A percentile compares a stretch with the other conserved stretches of the same genome.
These are phyloP conservation scores for Turdus rufiventris DNA, from an alignment of 2,113 vertebrate species.

Conservation along the genomic window DNA sequence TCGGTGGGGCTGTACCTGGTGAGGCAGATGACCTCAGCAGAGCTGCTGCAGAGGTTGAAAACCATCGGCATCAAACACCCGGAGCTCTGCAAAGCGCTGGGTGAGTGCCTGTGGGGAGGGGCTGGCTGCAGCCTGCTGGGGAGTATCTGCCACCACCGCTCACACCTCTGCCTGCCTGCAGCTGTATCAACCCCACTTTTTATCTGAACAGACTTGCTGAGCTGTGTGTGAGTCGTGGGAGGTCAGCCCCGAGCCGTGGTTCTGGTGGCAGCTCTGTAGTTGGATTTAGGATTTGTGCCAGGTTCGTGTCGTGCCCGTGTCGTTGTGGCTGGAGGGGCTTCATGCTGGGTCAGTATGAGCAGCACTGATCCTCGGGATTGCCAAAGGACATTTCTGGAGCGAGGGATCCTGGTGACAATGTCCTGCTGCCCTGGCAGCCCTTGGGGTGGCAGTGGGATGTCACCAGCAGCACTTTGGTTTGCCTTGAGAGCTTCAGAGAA, in stretches of 20 bases:
- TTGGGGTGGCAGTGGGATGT: background rate
- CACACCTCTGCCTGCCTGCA: background rate
- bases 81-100: constrained; percentile 92
- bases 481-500: constrained; percentile 17
- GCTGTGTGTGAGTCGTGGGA: background rate
- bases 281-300: background rate
- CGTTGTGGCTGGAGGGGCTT: background rate
- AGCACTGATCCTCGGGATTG: background rate
- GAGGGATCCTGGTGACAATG: constrained; percentile 6
- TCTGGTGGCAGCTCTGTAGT: background rate
- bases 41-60: constrained; percentile 92
- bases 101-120: constrained; percentile 71
- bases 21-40: constrained; percentile 89
- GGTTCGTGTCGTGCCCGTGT: background rate
- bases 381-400: constrained; percentile 36
- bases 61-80: constrained; percentile 91
- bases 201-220: background rate
- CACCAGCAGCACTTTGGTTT: constrained; percentile 13
- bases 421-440: background rate
- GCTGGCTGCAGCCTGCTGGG: background rate
- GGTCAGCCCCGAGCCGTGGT: background rate
- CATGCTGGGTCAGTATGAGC: background rate
- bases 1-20: constrained; percentile 93
- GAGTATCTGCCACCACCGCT: background rate
- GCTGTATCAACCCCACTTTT: background rate